A percentile compares a stretch with the other conserved stretches of the same genome.
phyloP scores from a whole-genome alignment of 2,113 vertebrate species.

The Zootoca vivipara region DNA sequence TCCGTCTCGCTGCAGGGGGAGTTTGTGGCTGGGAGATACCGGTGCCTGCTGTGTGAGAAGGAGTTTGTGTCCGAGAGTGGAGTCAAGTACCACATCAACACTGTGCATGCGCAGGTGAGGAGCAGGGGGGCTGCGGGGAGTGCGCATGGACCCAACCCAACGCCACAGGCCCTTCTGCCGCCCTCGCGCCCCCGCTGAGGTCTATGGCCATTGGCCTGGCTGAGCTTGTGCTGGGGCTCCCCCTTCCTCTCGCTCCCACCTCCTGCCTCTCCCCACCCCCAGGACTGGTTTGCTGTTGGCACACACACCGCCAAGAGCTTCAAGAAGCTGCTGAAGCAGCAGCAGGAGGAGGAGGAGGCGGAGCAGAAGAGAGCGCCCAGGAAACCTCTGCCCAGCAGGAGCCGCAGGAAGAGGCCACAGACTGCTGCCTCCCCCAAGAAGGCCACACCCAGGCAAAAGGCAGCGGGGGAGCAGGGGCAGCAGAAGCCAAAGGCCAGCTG shows the following conservation, averaged over 20 bases:
- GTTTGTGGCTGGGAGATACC: constrained; percentile 92
- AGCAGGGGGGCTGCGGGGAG: background rate
- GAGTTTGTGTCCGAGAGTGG: constrained; percentile 95
- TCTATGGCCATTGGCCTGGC: background rate
- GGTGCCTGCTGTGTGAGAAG: constrained; percentile 91
- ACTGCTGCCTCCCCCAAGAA: constrained; percentile 56
- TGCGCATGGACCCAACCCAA: no score
- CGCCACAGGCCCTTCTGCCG: background rate
- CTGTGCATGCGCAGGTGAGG: constrained; percentile 90
- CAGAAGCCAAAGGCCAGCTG: constrained; percentile 37
- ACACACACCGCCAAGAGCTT: constrained; percentile 87
- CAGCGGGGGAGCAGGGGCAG: constrained; percentile 36
- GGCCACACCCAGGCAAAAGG: constrained; percentile 27
- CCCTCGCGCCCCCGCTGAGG: no score
- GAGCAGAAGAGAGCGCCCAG: constrained; percentile 68
- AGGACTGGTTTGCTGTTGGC: constrained; percentile 93
- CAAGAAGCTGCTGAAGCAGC: constrained; percentile 86
- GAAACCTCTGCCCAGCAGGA: constrained; percentile 56
- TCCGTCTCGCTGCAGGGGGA: constrained; percentile 80
- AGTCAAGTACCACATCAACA: constrained; percentile 98
- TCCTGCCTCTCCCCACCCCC: constrained; percentile 36
- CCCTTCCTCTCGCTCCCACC: background rate
- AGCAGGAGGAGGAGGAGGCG: constrained; percentile 78
- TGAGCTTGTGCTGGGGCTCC: background rate
- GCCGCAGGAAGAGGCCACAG: constrained; percentile 56